Percentiles rank a stretch among this genome's conserved stretches.
Conservation (phyloP, 2,888 invertebrate species). For the Lasioglossum villosulum region DNA sequence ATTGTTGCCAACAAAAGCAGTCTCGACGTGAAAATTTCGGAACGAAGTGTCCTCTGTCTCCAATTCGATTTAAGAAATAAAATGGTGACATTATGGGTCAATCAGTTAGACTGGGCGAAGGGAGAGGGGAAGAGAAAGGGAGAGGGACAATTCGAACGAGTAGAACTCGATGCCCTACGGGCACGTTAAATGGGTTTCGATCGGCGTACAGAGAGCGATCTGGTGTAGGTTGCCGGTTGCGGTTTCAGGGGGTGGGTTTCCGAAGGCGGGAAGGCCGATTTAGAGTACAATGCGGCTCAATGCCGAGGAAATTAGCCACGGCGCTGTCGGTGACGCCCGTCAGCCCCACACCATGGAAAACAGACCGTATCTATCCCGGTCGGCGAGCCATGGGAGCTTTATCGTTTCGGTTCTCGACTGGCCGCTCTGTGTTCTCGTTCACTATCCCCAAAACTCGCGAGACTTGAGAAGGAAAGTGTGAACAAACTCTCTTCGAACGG, state of each 20-base stretch:
- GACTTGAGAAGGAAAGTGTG: background rate
- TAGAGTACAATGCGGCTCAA: slow-evolving; percentile 83
- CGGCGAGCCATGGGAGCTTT: slow-evolving; percentile 33
- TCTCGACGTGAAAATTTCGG: background rate
- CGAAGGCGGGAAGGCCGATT: slow-evolving; percentile 78
- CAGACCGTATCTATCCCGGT: slow-evolving; percentile 45
- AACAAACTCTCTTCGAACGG: background rate
- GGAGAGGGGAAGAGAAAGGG: background rate
- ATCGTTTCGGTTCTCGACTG: slow-evolving; percentile 20
- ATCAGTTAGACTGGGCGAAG: background rate
- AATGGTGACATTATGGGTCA: background rate
- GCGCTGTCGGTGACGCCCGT: slow-evolving; percentile 82
- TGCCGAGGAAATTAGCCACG: slow-evolving; percentile 83
- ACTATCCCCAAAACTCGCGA: background rate
- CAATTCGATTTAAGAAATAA: slow-evolving; percentile 1
- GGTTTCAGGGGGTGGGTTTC: slow-evolving; percentile 53
- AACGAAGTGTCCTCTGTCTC: background rate
- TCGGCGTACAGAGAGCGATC: slow-evolving; percentile 33
- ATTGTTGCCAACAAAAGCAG: too few relatives aligned
- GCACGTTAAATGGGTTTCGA: slow-evolving; percentile 43
- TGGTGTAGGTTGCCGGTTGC: slow-evolving; percentile 47
- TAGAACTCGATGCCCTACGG: slow-evolving; percentile 27
- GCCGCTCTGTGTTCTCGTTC: background rate
- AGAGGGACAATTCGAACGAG: background rate
- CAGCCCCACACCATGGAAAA: slow-evolving; percentile 73